phyloP scores from a whole-genome alignment of 2,113 vertebrate species.

The Perca flavescens region DNA sequence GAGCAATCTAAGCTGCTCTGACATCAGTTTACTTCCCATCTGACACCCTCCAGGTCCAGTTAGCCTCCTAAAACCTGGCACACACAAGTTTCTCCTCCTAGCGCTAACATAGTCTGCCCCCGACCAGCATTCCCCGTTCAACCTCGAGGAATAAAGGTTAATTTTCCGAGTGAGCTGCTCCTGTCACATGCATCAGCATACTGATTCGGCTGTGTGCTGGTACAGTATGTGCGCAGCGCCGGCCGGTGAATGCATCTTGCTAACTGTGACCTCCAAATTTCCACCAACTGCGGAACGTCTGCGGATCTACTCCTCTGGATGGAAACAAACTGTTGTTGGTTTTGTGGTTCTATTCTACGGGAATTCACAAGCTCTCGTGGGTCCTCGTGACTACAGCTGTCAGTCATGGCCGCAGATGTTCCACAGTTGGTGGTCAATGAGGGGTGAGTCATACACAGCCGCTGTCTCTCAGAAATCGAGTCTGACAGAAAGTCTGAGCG shows the following conservation, averaged over 20 bases:
- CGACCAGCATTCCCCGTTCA: not conserved
- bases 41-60: slow-evolving; percentile 53
- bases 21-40: slow-evolving; percentile 59
- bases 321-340: too few relatives aligned
- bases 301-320: too few relatives aligned
- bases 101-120: slow-evolving; percentile 11
- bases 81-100: not conserved
- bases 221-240: slow-evolving; percentile 8
- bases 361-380: too few relatives aligned
- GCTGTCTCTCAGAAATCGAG: slow-evolving; percentile 48
- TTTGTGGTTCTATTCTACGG: too few relatives aligned
- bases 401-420: too few relatives aligned
- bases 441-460: slow-evolving; percentile 40
- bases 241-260: slow-evolving; percentile 13
- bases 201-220: slow-evolving; percentile 43
- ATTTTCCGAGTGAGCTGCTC: slow-evolving; percentile 77
- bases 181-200: slow-evolving; percentile 71
- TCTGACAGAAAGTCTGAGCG: slow-evolving; percentile 50
- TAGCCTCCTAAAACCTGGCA: slow-evolving; percentile 44
- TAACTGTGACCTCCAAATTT: not conserved
- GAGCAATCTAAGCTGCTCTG: slow-evolving; percentile 51
- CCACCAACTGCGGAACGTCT: too few relatives aligned
- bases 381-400: too few relatives aligned
- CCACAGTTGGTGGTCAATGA: too few relatives aligned
- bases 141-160: slow-evolving; percentile 69